Base-by-base conservation (phyloP, 2,797 vertebrate genomes). In the Hozukius guyotensis region DNA sequence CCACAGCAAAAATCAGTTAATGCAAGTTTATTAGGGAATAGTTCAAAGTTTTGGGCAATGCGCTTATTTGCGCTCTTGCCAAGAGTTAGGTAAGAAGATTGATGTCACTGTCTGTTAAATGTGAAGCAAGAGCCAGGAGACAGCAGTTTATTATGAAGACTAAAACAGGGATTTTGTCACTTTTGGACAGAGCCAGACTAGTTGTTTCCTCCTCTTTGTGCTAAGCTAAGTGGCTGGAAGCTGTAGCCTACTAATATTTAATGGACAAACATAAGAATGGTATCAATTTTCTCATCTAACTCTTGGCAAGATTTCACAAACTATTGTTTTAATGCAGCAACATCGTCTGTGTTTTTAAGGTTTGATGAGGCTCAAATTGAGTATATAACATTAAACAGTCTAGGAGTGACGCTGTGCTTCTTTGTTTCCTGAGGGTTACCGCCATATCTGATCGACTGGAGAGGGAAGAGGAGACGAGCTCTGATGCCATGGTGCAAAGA, bases 361-460 rank as follows among this genome's bases (percentile, higher is more conserved):
- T 59, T 66, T 66, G 8, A 63, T 42, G 3, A 38, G 29, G 16
- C 5, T 60, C 5, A 65, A 70, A 5, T 73, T 52, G 25, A 6
- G 4, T 29, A 5, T 49, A 31, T 13, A 20, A 36, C 6, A 31
- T 57, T 14, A 16, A 36, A 72, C 46, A 16, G 18, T 32, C 16
- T 16, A 5, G 18, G 13, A 34, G 14, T 69, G 1, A 66, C 16
- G 13, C 14, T 63, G 34, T 63, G 32, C 22, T 67, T 75, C 52
- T 77, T 52, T 88, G 27, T 88, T 74, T 80, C 77, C 67, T 24
- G 64, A 99, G 98, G 93, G 95, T 98, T 63, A 94, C 95, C 8
- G 18, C 79, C 4, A 92, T 98, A 73, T 86, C 88, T 27, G 97
- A 97, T 29, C 81, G 93, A 68, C 88, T 98, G 87, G 96, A 97